Evolutionary conservation across 2,797 vertebrate species (phyloP).

Genomic region (Thaleichthys pacificus): DNA sequence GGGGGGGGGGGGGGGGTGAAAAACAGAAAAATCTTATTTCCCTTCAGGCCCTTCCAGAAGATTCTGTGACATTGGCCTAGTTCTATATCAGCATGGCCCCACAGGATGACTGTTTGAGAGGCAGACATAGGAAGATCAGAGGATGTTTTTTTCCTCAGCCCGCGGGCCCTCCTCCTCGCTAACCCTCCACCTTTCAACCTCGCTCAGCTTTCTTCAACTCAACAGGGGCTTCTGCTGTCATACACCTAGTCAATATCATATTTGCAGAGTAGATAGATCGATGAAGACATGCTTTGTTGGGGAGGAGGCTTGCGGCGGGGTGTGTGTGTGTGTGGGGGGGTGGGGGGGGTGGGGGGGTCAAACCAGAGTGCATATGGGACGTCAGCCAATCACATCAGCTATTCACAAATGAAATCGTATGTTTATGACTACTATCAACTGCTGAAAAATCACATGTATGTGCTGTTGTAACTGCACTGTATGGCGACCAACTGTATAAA

Average conservation of each 20-base stretch:
- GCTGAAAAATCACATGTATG: slow-evolving; percentile 5
- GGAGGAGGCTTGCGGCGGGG: slow-evolving; percentile 44
- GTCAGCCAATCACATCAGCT: slow-evolving; percentile 57
- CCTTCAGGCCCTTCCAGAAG: slow-evolving; percentile 68
- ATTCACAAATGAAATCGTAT: slow-evolving; percentile 45
- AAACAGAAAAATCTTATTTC: slow-evolving; percentile 59
- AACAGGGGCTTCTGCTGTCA: slow-evolving; percentile 58
- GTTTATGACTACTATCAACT: slow-evolving; percentile 54
- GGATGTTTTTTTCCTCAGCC: slow-evolving; percentile 71
- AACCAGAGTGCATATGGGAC: slow-evolving; percentile 58
- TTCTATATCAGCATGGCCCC: slow-evolving; percentile 70
- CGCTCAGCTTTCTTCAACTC: slow-evolving; percentile 60
- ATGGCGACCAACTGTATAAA: slow-evolving; percentile 2
- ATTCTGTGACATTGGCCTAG: slow-evolving; percentile 79
- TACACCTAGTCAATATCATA: slow-evolving; percentile 74
- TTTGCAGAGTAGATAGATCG: slow-evolving; percentile 72
- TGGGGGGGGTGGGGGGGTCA: slow-evolving; percentile 56
- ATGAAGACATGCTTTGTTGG: slow-evolving; percentile 68
- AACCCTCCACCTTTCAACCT: slow-evolving; percentile 72
- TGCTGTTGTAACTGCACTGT: slow-evolving; percentile 5
- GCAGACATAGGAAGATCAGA: slow-evolving; percentile 80
- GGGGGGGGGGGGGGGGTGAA: slow-evolving; percentile 39
- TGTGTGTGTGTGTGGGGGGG: no score
- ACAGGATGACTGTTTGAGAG: slow-evolving; percentile 76
- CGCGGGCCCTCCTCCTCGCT: slow-evolving; percentile 71